Evolutionary conservation across 2,888 invertebrate species (phyloP).

Genomic region (Tetrapedia diversipes): DNA sequence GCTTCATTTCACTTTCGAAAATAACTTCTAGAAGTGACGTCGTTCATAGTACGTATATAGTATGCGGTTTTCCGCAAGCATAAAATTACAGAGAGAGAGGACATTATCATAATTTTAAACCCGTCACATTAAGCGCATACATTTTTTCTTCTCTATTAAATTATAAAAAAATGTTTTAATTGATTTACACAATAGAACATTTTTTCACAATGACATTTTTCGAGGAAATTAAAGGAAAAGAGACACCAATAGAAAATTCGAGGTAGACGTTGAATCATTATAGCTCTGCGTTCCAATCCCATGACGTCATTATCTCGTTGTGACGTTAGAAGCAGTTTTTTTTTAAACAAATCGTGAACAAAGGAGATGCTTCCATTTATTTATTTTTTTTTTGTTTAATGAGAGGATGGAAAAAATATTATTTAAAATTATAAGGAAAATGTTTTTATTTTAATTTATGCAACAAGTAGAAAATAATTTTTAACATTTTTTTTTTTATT

Average conservation of each 20-base stretch:
- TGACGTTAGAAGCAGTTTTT: neutral
- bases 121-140: neutral
- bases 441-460: too few species aligned
- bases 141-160: neutral
- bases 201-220: neutral
- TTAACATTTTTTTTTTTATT: neutral
- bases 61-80: neutral
- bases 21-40: neutral
- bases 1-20: neutral
- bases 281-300: constrained; percentile 22
- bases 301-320: constrained; percentile 38
- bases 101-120: constrained; percentile 6
- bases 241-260: constrained; percentile 3
- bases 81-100: neutral
- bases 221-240: neutral
- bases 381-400: too few species aligned
- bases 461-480: too few species aligned
- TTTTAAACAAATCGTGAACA: neutral
- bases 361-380: neutral
- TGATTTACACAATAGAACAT: too few species aligned
- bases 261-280: constrained; percentile 34
- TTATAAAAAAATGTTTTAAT: too few species aligned
- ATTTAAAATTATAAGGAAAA: too few species aligned
- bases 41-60: too few species aligned
- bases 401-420: too few species aligned